Conservation (phyloP, 2,888 invertebrate species). For the Nephrotoma flavescens region DNA sequence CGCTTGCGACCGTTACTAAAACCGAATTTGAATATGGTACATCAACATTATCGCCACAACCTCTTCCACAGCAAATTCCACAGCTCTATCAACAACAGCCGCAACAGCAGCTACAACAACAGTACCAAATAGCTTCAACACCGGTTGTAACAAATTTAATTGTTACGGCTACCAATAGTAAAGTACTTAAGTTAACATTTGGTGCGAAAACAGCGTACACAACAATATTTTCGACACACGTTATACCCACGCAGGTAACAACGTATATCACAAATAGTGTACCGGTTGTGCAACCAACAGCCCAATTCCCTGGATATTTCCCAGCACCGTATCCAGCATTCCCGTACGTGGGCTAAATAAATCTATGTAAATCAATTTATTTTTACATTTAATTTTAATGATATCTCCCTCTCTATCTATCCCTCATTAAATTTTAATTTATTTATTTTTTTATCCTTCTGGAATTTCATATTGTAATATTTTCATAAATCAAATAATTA, state of each 20-base stretch:
- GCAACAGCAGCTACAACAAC: conserved; percentile 45
- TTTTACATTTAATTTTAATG: background rate
- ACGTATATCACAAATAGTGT: conserved; percentile 69
- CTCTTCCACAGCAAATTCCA: conserved; percentile 40
- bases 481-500: background rate
- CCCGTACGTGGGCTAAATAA: conserved; percentile 52
- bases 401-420: background rate
- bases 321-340: conserved; percentile 61
- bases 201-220: conserved; percentile 84
- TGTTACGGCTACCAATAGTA: conserved; percentile 64
- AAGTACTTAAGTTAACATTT: conserved; percentile 71
- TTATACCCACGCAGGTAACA: conserved; percentile 71
- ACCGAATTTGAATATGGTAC: conserved; percentile 67
- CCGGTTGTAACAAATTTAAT: conserved; percentile 68
- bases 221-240: conserved; percentile 67
- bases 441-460: background rate
- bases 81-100: conserved; percentile 23
- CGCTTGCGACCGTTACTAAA: conserved; percentile 61
- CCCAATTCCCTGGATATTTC: conserved; percentile 61
- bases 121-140: conserved; percentile 62
- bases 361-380: background rate
- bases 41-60: conserved; percentile 46
- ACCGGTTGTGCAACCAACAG: conserved; percentile 50
- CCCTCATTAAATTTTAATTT: background rate
- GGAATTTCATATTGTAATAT: background rate